These are phyloP conservation scores for Drosophila maculinotata DNA, from an alignment of 2,888 invertebrate species.

Conservation along the genomic window DNA sequence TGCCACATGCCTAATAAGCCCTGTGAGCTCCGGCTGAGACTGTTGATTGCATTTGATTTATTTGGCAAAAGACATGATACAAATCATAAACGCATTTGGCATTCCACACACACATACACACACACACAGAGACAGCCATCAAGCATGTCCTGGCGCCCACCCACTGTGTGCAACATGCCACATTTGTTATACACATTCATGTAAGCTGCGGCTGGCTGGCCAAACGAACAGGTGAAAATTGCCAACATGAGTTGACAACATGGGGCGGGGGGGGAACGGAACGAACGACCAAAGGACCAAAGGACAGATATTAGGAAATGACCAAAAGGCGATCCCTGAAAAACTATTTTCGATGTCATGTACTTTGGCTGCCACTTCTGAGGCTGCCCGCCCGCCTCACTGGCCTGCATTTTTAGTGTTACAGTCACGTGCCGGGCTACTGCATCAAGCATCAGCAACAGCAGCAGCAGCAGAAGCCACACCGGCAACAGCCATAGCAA, in stretches of 20 bases:
- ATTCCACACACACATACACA: slow-evolving; percentile 36
- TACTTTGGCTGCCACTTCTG: slow-evolving; percentile 36
- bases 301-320: slow-evolving; percentile 63
- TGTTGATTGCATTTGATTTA: slow-evolving; percentile 80
- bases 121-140: not conserved
- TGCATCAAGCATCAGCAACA: slow-evolving; percentile 48
- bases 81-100: slow-evolving; percentile 78
- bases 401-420: slow-evolving; percentile 64
- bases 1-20: slow-evolving; percentile 53
- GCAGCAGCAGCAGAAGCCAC: slow-evolving; percentile 12
- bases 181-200: slow-evolving; percentile 64
- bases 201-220: slow-evolving; percentile 70
- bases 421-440: slow-evolving; percentile 68
- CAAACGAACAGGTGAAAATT: slow-evolving; percentile 78
- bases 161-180: slow-evolving; percentile 35
- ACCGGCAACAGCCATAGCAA: slow-evolving; percentile 21
- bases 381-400: slow-evolving; percentile 11
- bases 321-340: slow-evolving; percentile 57
- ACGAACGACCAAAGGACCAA: slow-evolving; percentile 16
- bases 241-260: slow-evolving; percentile 80
- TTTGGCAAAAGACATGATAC: slow-evolving; percentile 74
- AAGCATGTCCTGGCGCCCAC: slow-evolving; percentile 2
- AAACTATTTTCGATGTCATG: slow-evolving; percentile 76
- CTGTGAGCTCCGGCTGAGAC: slow-evolving; percentile 45
- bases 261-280: too few relatives aligned